phyloP scores from a whole-genome alignment of 2,888 invertebrate species.

The Merodon equestris region DNA sequence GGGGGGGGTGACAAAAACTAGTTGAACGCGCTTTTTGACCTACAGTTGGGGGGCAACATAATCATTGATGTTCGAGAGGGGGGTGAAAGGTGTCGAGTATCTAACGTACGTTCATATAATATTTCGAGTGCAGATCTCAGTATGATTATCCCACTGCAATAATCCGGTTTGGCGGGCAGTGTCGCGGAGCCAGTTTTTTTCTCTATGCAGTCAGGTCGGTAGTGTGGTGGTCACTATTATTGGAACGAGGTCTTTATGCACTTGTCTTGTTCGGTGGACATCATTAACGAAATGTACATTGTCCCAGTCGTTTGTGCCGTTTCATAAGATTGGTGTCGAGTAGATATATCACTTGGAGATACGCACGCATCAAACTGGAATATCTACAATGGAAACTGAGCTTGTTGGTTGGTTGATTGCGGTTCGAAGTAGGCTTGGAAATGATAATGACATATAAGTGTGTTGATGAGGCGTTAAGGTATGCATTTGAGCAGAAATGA shows the following conservation, averaged over 20 bases:
- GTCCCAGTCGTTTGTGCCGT: constrained; percentile 17
- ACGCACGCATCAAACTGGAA: constrained; percentile 54
- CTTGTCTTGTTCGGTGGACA: constrained; percentile 33
- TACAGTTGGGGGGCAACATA: constrained; percentile 68
- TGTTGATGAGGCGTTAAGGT: too few species aligned
- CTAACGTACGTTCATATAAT: constrained; percentile 53
- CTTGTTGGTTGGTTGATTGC: too few species aligned
- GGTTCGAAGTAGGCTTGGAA: too few species aligned
- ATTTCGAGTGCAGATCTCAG: constrained; percentile 62
- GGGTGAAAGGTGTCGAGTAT: constrained; percentile 25
- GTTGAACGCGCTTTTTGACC: constrained; percentile 68
- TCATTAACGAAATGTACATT: constrained; percentile 17
- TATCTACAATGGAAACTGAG: too few species aligned
- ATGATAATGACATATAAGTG: too few species aligned
- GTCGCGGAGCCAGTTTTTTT: constrained; percentile 24
- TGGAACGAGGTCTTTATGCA: constrained; percentile 65
- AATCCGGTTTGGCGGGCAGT: constrained; percentile 54
- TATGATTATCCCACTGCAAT: constrained; percentile 47
- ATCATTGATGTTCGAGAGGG: constrained; percentile 52
- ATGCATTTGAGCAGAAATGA: too few species aligned
- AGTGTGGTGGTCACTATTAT: constrained; percentile 53
- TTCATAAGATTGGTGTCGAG: constrained; percentile 42
- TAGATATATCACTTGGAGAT: constrained; percentile 40
- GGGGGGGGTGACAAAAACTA: constrained; percentile 26
- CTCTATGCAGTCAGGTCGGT: constrained; percentile 11